phyloP scores from a whole-genome alignment of 2,113 vertebrate genomes.

The Semicossyphus pulcher region DNA sequence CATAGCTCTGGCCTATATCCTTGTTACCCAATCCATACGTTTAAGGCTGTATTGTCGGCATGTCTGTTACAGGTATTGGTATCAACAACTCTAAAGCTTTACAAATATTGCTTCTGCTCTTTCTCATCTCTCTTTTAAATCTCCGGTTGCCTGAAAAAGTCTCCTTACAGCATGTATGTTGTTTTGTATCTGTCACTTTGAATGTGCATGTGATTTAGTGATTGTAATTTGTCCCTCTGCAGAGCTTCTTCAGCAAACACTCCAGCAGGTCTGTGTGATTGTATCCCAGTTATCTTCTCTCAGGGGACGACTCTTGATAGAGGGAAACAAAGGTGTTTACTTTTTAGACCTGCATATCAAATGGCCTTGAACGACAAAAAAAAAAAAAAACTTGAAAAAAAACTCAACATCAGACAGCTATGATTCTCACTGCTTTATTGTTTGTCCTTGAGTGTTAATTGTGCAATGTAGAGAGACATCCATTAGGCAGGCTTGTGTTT shows the following conservation, averaged over 20 bases:
- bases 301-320: conserved; percentile 53
- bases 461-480: conserved; percentile 72
- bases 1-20: too few relatives aligned
- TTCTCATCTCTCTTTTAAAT: not conserved
- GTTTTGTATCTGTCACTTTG: conserved; percentile 22
- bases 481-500: conserved; percentile 75
- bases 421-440: conserved; percentile 68
- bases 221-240: conserved; percentile 16
- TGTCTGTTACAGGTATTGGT: too few relatives aligned
- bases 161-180: not conserved
- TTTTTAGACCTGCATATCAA: conserved; percentile 73
- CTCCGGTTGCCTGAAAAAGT: not conserved
- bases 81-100: not conserved
- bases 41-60: too few relatives aligned
- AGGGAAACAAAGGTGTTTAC: conserved; percentile 77
- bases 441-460: conserved; percentile 83
- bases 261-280: conserved; percentile 8
- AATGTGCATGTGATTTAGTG: conserved; percentile 5
- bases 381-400: conserved; percentile 31
- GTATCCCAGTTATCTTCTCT: conserved; percentile 39
- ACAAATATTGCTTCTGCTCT: not conserved
- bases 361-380: conserved; percentile 76
- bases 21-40: too few relatives aligned
- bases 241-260: conserved; percentile 27
- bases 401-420: conserved; percentile 54